Evolutionary conservation across 2,113 vertebrate species (phyloP).

Genomic region (Plecotus auritus): DNA sequence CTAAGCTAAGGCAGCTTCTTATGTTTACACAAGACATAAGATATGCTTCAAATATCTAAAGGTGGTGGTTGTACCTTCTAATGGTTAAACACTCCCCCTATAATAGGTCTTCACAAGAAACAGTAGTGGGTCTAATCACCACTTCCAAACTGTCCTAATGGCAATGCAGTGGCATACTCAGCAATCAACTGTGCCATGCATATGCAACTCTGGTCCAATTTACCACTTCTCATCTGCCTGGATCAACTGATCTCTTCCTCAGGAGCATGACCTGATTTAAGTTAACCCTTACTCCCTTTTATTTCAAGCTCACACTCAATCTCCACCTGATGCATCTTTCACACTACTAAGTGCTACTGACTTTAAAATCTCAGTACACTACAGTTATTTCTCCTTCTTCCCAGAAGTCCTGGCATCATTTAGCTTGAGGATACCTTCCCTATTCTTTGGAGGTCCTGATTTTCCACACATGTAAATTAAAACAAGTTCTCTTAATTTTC

Average conservation of each 20-base stretch:
- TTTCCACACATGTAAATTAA: background rate
- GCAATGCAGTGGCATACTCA: background rate
- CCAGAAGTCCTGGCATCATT: background rate
- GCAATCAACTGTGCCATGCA: background rate
- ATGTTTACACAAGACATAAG: background rate
- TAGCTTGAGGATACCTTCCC: background rate
- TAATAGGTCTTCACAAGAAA: background rate
- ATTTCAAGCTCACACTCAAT: background rate
- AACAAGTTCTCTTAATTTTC: conserved; percentile 9
- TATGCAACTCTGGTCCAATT: background rate
- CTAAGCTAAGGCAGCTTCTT: background rate
- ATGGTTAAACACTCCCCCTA: background rate
- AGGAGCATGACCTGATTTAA: background rate
- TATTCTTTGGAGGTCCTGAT: background rate
- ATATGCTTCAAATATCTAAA: background rate
- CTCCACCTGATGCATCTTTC: background rate
- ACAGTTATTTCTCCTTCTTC: background rate
- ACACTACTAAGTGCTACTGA: background rate
- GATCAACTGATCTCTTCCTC: background rate
- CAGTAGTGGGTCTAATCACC: background rate
- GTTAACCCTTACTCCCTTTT: background rate
- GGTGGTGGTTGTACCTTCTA: background rate
- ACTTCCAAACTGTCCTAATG: background rate
- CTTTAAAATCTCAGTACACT: background rate
- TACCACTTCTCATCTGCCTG: background rate